Conservation (phyloP, 1,140 invertebrate species). For the Tribolium madens region DNA sequence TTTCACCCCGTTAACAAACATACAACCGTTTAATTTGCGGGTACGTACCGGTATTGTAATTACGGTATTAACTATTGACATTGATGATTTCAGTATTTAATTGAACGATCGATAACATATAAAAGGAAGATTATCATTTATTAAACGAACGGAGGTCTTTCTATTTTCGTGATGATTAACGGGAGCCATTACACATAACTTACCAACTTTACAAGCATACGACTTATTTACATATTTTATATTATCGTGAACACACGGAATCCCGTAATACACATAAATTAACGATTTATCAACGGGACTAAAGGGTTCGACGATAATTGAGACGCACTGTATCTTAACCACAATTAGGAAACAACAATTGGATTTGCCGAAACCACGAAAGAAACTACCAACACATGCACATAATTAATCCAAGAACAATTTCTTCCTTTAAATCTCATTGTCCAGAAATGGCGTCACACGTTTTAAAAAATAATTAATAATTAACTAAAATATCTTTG, state of each 20-base stretch:
- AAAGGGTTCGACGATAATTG: background rate
- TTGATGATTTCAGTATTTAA: conserved; percentile 38
- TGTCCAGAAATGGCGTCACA: no score
- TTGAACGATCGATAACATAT: conserved; percentile 26
- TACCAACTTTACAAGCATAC: conserved; percentile 40
- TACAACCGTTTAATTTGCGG: conserved; percentile 27
- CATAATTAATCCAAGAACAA: no score
- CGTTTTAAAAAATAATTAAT: no score
- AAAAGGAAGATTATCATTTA: conserved; percentile 32
- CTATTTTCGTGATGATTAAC: conserved; percentile 40
- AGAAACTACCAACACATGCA: background rate
- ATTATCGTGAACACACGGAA: conserved; percentile 40
- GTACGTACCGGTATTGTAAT: conserved; percentile 23
- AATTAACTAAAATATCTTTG: no score
- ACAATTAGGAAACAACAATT: background rate
- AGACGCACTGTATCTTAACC: background rate
- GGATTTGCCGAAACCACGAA: background rate
- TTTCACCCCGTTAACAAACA: conserved; percentile 4
- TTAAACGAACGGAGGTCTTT: conserved; percentile 27
- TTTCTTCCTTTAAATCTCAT: no score
- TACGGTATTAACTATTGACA: conserved; percentile 32
- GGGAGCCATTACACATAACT: conserved; percentile 43
- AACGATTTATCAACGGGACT: conserved; percentile 25
- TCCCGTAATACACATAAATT: conserved; percentile 42
- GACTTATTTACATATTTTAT: conserved; percentile 47